Percentiles rank a stretch among this genome's conserved stretches.
These are phyloP conservation scores for Dicyrtomina minuta DNA, from an alignment of 2,888 invertebrate species.

Conservation along the genomic window DNA sequence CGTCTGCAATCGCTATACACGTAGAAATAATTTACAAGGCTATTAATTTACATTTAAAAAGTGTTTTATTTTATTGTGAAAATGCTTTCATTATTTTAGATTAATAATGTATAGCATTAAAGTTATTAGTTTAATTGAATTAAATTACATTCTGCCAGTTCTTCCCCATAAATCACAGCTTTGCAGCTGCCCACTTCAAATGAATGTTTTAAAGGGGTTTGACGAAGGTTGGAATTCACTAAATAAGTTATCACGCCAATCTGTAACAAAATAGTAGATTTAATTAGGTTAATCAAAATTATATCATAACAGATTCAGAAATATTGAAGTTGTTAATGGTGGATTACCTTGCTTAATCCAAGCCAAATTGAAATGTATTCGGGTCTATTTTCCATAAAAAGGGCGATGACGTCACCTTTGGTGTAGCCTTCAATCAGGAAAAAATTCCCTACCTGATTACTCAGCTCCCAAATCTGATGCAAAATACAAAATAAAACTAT, in stretches of 20 bases:
- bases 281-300: too few relatives aligned
- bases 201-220: conserved; percentile 60
- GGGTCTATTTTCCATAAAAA: conserved; percentile 88
- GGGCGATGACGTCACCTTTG: conserved; percentile 82
- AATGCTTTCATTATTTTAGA: too few relatives aligned
- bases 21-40: too few relatives aligned
- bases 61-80: too few relatives aligned
- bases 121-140: too few relatives aligned
- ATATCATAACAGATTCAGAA: too few relatives aligned
- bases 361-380: conserved; percentile 92
- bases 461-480: conserved; percentile 83
- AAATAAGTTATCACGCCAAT: conserved; percentile 58
- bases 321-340: background rate
- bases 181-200: conserved; percentile 59
- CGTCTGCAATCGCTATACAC: too few relatives aligned
- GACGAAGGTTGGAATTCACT: conserved; percentile 61
- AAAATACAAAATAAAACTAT: too few relatives aligned
- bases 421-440: conserved; percentile 77
- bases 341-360: conserved; percentile 66
- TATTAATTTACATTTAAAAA: too few relatives aligned
- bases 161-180: conserved; percentile 58
- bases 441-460: conserved; percentile 77
- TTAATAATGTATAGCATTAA: too few relatives aligned
- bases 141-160: conserved; percentile 41
- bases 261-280: too few relatives aligned